Percentiles rank a stretch among this genome's conserved stretches.
Conservation (phyloP, 2,797 vertebrate species). For the Pangasius sanitwongsei region DNA sequence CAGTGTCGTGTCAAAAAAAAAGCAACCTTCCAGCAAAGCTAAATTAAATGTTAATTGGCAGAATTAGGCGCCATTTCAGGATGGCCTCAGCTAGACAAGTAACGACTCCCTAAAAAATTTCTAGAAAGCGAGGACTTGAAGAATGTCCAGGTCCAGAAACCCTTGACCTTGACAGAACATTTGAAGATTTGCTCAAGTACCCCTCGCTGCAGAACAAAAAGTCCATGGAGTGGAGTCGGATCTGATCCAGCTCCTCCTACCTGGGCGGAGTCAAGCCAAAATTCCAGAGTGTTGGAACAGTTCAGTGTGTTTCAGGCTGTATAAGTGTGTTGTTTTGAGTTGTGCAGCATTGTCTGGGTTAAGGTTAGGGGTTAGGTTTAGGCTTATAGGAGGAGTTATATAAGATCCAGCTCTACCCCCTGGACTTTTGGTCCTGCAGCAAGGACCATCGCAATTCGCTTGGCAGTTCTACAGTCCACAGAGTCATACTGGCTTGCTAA, state of each 20-base stretch:
- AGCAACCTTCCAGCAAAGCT: background rate
- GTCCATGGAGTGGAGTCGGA: background rate
- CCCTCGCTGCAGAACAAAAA: background rate
- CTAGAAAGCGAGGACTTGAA: background rate
- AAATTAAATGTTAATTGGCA: constrained; percentile 1
- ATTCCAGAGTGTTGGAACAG: background rate
- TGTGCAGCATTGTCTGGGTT: background rate
- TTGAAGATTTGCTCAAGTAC: background rate
- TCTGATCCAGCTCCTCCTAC: background rate
- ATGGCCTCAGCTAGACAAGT: background rate
- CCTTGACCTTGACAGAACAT: background rate
- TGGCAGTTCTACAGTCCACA: background rate
- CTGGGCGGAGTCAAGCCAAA: background rate
- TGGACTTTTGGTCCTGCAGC: background rate
- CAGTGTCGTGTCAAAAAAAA: background rate
- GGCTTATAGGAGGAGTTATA: background rate
- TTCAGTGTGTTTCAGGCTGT: background rate
- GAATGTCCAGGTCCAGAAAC: background rate
- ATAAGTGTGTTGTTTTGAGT: background rate
- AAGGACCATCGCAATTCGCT: background rate
- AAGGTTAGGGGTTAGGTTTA: background rate
- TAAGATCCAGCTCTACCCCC: background rate
- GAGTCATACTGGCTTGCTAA: background rate
- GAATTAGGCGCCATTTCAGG: background rate
- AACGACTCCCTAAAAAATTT: background rate